These are phyloP conservation scores for Antedon bifida DNA, from an alignment of 35 echinoderm and acorn worm species.

Conservation along the genomic window DNA sequence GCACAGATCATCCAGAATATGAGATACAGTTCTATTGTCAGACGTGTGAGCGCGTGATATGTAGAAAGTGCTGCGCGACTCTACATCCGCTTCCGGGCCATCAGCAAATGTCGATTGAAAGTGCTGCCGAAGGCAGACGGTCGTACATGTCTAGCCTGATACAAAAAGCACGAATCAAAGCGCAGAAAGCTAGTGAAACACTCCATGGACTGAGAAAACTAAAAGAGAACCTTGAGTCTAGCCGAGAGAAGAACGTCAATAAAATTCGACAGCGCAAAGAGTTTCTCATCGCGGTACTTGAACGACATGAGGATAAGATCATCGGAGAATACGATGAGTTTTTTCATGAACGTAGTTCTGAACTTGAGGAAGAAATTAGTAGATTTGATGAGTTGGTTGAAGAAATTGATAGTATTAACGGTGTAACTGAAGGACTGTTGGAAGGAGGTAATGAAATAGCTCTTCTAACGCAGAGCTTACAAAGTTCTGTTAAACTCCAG, in stretches of 20 bases:
- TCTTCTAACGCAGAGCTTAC: conserved; percentile 54
- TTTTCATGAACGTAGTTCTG: background rate
- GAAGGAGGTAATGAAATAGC: conserved; percentile 70
- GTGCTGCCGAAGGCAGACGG: conserved; percentile 40
- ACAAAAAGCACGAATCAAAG: conserved; percentile 42
- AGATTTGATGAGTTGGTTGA: conserved; percentile 20
- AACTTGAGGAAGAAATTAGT: background rate
- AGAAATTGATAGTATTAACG: conserved; percentile 70
- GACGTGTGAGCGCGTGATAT: conserved; percentile 77
- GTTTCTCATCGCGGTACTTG: conserved; percentile 41
- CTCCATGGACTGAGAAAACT: conserved; percentile 33
- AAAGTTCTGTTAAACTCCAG: conserved; percentile 48
- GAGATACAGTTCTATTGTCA: conserved; percentile 79
- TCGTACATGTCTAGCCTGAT: conserved; percentile 35
- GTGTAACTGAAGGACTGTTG: conserved; percentile 70
- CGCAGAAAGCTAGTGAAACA: conserved; percentile 20
- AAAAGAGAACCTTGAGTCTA: background rate
- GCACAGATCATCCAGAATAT: conserved; percentile 48
- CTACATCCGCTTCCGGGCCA: conserved; percentile 39
- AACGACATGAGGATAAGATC: background rate
- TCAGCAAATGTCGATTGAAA: conserved; percentile 28
- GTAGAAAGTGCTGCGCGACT: conserved; percentile 44
- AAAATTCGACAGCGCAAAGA: conserved; percentile 48
- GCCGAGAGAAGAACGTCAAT: background rate
- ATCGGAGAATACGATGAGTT: background rate